These are phyloP conservation scores for Acronicta aceris DNA, from an alignment of 2,888 invertebrate species.

Conservation along the genomic window DNA sequence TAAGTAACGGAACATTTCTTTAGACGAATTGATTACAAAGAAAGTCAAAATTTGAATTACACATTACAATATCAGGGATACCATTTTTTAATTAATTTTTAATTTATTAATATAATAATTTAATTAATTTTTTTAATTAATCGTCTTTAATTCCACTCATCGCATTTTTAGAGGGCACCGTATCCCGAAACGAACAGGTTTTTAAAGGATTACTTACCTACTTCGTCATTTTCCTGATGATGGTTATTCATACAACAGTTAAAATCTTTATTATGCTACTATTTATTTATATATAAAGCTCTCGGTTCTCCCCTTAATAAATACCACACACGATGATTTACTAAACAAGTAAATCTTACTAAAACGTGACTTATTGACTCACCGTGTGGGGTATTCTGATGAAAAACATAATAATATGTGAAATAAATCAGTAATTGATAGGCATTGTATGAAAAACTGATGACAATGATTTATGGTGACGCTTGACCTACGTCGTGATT, in stretches of 20 bases:
- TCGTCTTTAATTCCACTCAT: no score
- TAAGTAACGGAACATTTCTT: conserved; percentile 64
- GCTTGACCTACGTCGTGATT: conserved; percentile 31
- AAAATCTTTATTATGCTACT: no score
- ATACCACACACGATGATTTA: conserved; percentile 36
- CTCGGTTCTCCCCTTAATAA: conserved; percentile 8
- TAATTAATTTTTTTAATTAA: conserved; percentile 72
- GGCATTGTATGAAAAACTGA: conserved; percentile 30
- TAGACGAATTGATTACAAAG: conserved; percentile 65
- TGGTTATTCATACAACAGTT: no score
- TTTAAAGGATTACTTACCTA: no score
- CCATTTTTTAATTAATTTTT: no score
- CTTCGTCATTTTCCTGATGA: no score
- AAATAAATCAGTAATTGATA: conserved; percentile 37
- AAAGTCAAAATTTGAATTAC: conserved; percentile 52
- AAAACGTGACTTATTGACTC: conserved; percentile 40
- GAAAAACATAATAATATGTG: conserved; percentile 27
- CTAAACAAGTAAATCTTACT: conserved; percentile 22
- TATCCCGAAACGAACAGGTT: no score
- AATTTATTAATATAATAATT: no score
- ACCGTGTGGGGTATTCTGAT: conserved; percentile 40
- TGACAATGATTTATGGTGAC: conserved; percentile 47
- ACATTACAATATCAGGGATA: conserved; percentile 71
- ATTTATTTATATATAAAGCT: background rate
- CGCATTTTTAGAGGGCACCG: no score